These are phyloP conservation scores for Ptiloglossa arizonensis DNA, from an alignment of 1,140 invertebrate species.

Conservation along the genomic window DNA sequence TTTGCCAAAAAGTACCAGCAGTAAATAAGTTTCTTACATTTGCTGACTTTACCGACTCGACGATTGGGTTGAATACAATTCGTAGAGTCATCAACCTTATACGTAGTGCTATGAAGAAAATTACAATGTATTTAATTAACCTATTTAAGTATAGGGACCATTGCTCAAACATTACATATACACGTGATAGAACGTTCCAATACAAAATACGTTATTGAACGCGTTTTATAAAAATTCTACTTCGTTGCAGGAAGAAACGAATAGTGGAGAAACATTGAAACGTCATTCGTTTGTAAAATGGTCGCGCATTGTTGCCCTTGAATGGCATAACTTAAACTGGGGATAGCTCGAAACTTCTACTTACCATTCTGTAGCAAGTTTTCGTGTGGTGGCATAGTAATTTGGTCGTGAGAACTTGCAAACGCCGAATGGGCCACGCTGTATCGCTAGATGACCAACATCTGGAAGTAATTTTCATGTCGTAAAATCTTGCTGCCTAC, in stretches of 20 bases:
- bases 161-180: too few species aligned
- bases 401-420: slow-evolving; percentile 69
- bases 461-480: slow-evolving; percentile 76
- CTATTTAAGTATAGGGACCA: too few species aligned
- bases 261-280: not conserved
- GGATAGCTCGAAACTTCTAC: slow-evolving; percentile 1
- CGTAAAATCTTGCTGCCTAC: slow-evolving; percentile 71
- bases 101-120: too few species aligned
- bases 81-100: too few species aligned
- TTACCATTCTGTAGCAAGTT: slow-evolving; percentile 18
- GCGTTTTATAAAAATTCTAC: too few species aligned
- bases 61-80: too few species aligned
- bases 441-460: slow-evolving; percentile 66
- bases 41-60: too few species aligned
- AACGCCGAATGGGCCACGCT: slow-evolving; percentile 49
- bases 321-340: not conserved
- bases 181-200: too few species aligned
- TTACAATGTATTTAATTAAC: too few species aligned
- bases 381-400: slow-evolving; percentile 70
- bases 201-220: too few species aligned
- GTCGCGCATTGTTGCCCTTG: not conserved
- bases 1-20: too few species aligned
- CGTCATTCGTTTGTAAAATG: not conserved
- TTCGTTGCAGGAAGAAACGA: not conserved
- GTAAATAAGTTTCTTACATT: too few species aligned